These are phyloP conservation scores for Engystomops pustulosus DNA, from an alignment of 2,113 vertebrate genomes.

Conservation along the genomic window DNA sequence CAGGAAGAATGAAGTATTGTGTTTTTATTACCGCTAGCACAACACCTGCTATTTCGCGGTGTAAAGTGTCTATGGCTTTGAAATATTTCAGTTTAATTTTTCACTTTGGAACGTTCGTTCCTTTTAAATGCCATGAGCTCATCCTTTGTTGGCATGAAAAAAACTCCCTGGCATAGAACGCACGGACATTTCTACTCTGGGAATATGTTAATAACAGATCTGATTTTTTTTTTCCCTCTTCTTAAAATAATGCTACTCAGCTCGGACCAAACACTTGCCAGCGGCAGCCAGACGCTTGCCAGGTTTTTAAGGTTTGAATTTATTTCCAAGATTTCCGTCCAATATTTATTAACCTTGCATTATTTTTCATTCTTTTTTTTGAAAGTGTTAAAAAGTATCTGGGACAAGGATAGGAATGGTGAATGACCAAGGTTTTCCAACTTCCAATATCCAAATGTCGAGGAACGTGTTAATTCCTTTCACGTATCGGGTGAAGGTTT, in stretches of 20 bases:
- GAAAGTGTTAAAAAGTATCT: constrained; percentile 21
- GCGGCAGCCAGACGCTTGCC: constrained; percentile 59
- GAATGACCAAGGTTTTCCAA: constrained; percentile 21
- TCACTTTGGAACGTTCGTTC: constrained; percentile 64
- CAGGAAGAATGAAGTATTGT: constrained; percentile 30
- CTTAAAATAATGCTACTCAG: constrained; percentile 68
- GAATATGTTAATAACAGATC: constrained; percentile 67
- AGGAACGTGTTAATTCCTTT: constrained; percentile 5
- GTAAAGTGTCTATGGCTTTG: not conserved
- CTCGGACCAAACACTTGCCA: constrained; percentile 57
- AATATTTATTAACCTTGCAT: constrained; percentile 14
- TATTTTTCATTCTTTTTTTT: constrained; percentile 53
- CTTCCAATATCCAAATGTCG: not conserved
- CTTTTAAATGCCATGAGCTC: constrained; percentile 66
- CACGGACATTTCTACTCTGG: constrained; percentile 66
- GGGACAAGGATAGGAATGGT: not conserved
- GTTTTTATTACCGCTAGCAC: constrained; percentile 49
- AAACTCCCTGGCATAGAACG: constrained; percentile 61
- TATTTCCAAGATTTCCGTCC: constrained; percentile 35
- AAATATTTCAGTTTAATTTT: constrained; percentile 42
- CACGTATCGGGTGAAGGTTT: constrained; percentile 4
- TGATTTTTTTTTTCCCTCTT: constrained; percentile 71
- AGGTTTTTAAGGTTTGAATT: constrained; percentile 58
- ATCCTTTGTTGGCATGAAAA: constrained; percentile 67
- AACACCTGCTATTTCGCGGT: constrained; percentile 47